These are phyloP conservation scores for Myiagra hebetior DNA, from an alignment of 2,113 vertebrate species.

Conservation along the genomic window DNA sequence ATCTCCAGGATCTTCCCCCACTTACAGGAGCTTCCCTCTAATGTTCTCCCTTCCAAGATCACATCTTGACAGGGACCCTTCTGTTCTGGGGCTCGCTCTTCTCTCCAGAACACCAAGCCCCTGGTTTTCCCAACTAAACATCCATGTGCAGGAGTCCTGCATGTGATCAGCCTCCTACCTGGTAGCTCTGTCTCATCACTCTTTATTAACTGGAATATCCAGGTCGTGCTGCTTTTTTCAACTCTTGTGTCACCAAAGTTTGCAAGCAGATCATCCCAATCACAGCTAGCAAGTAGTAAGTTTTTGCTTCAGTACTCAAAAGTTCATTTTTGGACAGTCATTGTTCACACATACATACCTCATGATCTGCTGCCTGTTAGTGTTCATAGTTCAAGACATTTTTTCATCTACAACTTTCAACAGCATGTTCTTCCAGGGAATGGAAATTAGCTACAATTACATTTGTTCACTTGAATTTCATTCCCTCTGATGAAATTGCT, in stretches of 20 bases:
- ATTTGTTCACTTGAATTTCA: slow-evolving; percentile 1
- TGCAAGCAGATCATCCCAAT: background rate
- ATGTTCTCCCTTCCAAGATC: background rate
- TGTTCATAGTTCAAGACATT: background rate
- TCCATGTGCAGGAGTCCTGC: background rate
- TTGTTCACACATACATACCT: background rate
- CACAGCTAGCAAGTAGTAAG: background rate
- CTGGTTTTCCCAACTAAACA: background rate
- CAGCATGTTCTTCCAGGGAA: background rate
- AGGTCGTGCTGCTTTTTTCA: background rate
- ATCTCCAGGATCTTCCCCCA: background rate
- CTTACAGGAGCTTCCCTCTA: background rate
- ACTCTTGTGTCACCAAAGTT: background rate
- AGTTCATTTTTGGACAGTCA: background rate
- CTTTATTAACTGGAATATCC: background rate
- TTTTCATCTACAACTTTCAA: background rate
- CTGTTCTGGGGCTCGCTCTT: background rate
- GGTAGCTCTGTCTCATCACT: background rate
- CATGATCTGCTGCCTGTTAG: background rate
- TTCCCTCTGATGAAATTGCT: background rate
- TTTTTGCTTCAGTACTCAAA: background rate
- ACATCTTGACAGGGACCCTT: background rate
- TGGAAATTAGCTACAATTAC: slow-evolving; percentile 5
- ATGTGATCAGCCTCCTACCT: background rate
- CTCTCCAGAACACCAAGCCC: background rate